Evolutionary conservation across 2,113 vertebrate species (phyloP), one percentile per base, ranked within the genome.

Genomic region (Carollia perspicillata): DNA sequence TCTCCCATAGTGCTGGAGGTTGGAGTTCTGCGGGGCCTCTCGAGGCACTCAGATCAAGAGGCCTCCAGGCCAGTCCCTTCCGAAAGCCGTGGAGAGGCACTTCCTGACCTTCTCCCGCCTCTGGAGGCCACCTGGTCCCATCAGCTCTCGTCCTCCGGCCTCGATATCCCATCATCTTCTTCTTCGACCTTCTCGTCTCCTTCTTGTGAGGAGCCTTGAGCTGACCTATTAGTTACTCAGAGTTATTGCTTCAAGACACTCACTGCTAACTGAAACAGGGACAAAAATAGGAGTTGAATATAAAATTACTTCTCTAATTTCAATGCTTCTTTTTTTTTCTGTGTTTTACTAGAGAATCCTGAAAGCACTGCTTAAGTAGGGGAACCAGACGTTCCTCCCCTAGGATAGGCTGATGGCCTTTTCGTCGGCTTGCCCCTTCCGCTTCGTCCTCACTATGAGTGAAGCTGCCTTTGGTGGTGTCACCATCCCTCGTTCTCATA

Each of bases 311-410:
- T 72, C 5, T 58, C 28, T 49, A 49, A 42, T 22, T 37, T 68
- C 20, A 47, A 40, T 44, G 12, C 0, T 40, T 71, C 0, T 40
- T 53, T 71, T 44, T 7, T 42, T 16, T 16, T 16, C 8, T 77
- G 11, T 72, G 12, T 81, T 28, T 71, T 86, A 11, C 5, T 18
- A 17, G 8, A 44, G 8, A 65, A 35, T 66, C 53, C 30, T 49
- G 55, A 42, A 40, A 83, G 26, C 6, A 11, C 5, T 28, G 28
- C 3, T 44, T 37, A 53, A 12, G 12, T 12, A 51, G 8, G 9
- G 53, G n/a, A 20, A 23, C 17, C 35, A 18, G 20, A 30, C 0
- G 22, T 93, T 93, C 69, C 44, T 72, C 55, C 11, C 13, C n/a
- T 12, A 9, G 28, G 6, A 13, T 85, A 44, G 47, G 66, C 37